A percentile compares a stretch with the other conserved stretches of the same genome.
Conservation (phyloP, 2,113 vertebrate genomes). For the Rhinoptilus africanus region DNA sequence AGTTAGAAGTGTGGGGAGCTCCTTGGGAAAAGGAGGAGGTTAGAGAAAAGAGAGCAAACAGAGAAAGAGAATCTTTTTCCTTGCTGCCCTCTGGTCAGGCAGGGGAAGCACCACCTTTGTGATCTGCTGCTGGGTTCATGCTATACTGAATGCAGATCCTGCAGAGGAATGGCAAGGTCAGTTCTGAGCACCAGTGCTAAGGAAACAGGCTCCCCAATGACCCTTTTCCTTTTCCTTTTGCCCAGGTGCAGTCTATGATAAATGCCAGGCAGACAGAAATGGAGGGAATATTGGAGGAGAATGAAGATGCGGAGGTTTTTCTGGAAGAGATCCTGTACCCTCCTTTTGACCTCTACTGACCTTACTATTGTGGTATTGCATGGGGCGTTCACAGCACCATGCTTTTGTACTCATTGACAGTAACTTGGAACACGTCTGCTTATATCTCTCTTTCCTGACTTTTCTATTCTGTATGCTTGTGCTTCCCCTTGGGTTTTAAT, state of each 20-base stretch:
- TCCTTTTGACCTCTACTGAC: background rate
- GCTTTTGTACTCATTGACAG: background rate
- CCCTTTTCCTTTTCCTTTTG: background rate
- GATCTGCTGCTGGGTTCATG: background rate
- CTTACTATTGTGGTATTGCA: background rate
- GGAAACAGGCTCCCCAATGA: background rate
- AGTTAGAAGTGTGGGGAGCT: background rate
- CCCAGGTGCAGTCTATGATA: constrained; percentile 59
- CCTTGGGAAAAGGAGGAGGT: background rate
- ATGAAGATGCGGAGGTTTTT: background rate
- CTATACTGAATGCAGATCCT: background rate
- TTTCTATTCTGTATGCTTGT: background rate
- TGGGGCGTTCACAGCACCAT: background rate
- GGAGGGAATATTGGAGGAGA: background rate
- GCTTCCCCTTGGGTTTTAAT: background rate
- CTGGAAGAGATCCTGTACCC: background rate
- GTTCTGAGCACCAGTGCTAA: background rate
- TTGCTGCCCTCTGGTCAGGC: background rate
- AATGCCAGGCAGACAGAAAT: background rate
- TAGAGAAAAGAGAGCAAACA: background rate
- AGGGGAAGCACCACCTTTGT: background rate
- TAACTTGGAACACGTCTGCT: background rate
- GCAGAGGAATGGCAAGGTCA: background rate
- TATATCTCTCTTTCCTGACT: background rate
- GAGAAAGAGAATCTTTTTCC: background rate